These are phyloP conservation scores for Chrysina gloriosa DNA, from an alignment of 2,888 invertebrate species.

Conservation along the genomic window DNA sequence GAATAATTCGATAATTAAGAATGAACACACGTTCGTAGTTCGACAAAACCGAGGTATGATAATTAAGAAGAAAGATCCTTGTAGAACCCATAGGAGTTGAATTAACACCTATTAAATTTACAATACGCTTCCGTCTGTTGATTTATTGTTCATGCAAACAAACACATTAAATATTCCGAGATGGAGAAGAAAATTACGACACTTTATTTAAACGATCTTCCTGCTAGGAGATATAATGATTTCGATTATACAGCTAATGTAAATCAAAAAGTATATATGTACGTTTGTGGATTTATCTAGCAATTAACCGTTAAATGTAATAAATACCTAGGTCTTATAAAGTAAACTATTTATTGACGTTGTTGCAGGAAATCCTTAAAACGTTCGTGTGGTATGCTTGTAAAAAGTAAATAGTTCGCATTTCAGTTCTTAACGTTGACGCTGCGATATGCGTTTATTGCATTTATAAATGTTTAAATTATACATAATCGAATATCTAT, in stretches of 20 bases:
- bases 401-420: too few species aligned
- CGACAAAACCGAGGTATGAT: not conserved
- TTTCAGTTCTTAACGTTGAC: too few species aligned
- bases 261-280: not conserved
- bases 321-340: not conserved
- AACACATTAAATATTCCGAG: conserved; percentile 1
- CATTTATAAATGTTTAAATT: too few species aligned
- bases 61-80: conserved; percentile 31
- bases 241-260: not conserved
- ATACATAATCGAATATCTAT: too few species aligned
- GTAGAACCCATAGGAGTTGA: not conserved
- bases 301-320: not conserved
- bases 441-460: too few species aligned
- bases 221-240: not conserved
- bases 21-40: conserved; percentile 10
- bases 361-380: too few species aligned
- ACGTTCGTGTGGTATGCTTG: too few species aligned
- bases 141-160: conserved; percentile 5
- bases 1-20: conserved; percentile 23
- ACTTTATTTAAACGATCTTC: not conserved
- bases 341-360: too few species aligned
- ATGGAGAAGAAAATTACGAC: conserved; percentile 12
- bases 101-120: conserved; percentile 24
- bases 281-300: not conserved
- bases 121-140: conserved; percentile 22